A percentile compares a stretch with the other conserved stretches of the same genome.
phyloP scores from a whole-genome alignment of 2,113 vertebrate species.

The Ciconia maguari region DNA sequence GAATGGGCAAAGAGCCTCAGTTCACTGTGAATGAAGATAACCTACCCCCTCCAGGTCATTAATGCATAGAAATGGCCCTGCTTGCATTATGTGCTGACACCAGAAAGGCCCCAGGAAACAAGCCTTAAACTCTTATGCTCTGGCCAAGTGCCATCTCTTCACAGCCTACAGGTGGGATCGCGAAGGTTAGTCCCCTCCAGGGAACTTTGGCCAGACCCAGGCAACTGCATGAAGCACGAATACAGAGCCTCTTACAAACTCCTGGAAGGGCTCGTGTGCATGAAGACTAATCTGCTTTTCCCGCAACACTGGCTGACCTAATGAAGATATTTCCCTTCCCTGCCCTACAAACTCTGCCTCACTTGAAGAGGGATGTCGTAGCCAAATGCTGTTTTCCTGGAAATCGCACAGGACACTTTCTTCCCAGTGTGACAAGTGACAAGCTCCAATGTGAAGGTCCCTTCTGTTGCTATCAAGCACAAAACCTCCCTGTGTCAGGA shows the following conservation, averaged over 20 bases:
- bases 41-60: not conserved
- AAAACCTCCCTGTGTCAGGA: not conserved
- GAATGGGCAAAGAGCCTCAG: not conserved
- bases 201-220: not conserved
- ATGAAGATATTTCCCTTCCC: not conserved
- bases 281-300: not conserved
- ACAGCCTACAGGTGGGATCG: not conserved
- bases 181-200: not conserved
- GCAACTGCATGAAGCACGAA: not conserved
- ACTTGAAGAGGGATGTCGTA: not conserved
- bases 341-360: not conserved
- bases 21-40: not conserved
- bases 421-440: not conserved
- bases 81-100: not conserved
- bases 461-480: not conserved
- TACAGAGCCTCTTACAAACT: not conserved
- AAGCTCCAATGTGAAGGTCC: not conserved
- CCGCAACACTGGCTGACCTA: rapidly evolving
- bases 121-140: not conserved
- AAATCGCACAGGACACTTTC: not conserved
- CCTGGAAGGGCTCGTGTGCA: not conserved
- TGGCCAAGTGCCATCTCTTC: not conserved
- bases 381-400: not conserved
- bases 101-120: not conserved
- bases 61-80: not conserved